Conservation (phyloP, 2,113 vertebrate species). For the Nasalis larvatus region DNA sequence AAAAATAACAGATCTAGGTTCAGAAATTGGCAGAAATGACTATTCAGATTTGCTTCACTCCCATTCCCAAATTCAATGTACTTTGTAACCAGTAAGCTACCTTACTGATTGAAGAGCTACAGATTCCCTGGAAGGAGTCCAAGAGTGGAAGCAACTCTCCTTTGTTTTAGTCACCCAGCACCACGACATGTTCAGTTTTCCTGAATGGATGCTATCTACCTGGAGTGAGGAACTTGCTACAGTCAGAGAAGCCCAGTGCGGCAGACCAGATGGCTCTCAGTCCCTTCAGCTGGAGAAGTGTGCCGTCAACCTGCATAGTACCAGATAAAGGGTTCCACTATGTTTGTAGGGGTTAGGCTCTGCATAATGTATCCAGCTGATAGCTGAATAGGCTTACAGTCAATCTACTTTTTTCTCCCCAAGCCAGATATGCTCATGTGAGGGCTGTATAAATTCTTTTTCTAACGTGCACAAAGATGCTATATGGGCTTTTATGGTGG, state of each 20-base stretch:
- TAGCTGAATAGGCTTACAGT: not conserved
- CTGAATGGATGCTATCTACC: accelerated
- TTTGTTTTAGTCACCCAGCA: not conserved
- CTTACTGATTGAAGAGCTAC: not conserved
- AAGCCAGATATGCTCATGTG: not conserved
- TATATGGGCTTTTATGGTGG: not conserved
- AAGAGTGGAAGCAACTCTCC: not conserved
- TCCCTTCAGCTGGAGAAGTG: not conserved
- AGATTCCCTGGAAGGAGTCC: no score
- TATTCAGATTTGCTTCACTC: not conserved
- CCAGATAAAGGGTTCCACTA: not conserved
- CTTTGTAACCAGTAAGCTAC: not conserved
- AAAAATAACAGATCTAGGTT: not conserved
- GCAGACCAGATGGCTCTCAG: accelerated
- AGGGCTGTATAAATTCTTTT: not conserved
- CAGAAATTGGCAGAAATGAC: not conserved
- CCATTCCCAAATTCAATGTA: not conserved
- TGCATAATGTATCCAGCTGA: not conserved
- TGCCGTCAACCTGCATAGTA: not conserved
- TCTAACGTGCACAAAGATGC: not conserved
- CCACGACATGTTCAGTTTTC: not conserved
- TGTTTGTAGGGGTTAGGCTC: no score
- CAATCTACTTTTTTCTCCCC: not conserved
- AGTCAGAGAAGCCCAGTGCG: not conserved
- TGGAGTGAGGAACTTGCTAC: not conserved